Percentiles rank a stretch among this genome's conserved stretches.
phyloP scores from a whole-genome alignment of 1,140 invertebrate genomes.

The Drosophila pandora region DNA sequence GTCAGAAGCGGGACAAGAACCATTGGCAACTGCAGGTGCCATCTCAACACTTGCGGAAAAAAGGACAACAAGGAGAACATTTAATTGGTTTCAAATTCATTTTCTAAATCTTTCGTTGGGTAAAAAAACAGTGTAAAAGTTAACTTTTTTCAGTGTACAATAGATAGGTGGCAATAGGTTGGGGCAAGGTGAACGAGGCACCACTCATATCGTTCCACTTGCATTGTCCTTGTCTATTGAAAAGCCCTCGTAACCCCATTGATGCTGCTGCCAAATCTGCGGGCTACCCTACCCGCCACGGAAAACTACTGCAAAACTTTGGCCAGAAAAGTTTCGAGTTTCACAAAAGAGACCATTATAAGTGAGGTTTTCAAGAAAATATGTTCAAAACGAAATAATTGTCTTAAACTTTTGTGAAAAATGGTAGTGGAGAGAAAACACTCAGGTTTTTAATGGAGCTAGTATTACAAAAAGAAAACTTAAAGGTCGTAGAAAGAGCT shows the following conservation, averaged over 20 bases:
- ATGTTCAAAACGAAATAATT: constrained; percentile 13
- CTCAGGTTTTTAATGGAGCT: too few relatives aligned
- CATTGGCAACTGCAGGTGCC: constrained; percentile 3
- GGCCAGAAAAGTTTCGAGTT: constrained; percentile 4
- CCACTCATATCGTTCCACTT: constrained; percentile 31
- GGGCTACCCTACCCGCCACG: constrained; percentile 2
- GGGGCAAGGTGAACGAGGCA: not conserved
- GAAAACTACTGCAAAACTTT: constrained; percentile 18
- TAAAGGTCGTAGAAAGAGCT: too few relatives aligned
- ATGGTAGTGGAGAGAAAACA: not conserved
- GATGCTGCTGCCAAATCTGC: constrained; percentile 19
- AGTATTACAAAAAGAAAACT: not conserved
- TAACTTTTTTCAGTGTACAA: constrained; percentile 5
- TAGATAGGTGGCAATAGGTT: not conserved
- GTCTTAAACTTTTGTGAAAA: not conserved
- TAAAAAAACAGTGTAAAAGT: not conserved
- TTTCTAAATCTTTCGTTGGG: not conserved
- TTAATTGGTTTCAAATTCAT: not conserved
- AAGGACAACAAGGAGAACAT: not conserved
- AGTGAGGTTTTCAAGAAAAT: constrained; percentile 8
- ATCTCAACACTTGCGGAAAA: constrained; percentile 2
- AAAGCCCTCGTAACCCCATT: constrained; percentile 35
- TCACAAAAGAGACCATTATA: constrained; percentile 6
- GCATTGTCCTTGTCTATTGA: constrained; percentile 37
- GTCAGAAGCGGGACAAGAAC: constrained; percentile 19